phyloP scores from a whole-genome alignment of 2,113 vertebrate genomes.

The Ceyx melanurus region DNA sequence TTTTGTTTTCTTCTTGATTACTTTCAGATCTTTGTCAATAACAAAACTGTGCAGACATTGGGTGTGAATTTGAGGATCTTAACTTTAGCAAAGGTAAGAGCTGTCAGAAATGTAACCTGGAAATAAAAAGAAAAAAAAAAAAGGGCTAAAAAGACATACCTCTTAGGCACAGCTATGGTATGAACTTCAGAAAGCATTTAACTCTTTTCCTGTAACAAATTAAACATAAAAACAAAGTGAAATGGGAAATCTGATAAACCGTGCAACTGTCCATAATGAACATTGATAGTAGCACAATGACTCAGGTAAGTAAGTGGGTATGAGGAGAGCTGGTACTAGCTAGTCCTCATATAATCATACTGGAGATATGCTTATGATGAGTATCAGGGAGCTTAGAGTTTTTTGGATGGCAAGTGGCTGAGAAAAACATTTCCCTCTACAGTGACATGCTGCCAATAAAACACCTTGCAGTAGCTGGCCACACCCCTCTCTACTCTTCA shows the following conservation, averaged over 20 bases:
- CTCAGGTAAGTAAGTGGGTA: neutral
- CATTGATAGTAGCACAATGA: neutral
- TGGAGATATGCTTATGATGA: neutral
- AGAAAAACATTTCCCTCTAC: neutral
- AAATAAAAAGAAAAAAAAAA: neutral
- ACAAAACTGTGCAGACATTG: fast-evolving
- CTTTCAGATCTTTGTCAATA: neutral
- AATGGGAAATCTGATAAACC: neutral
- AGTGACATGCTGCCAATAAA: neutral
- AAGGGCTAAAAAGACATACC: neutral
- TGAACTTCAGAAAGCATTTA: neutral
- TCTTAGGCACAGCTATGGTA: neutral
- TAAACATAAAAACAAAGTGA: neutral
- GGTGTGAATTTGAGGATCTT: neutral
- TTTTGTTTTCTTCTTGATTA: neutral
- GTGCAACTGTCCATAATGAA: neutral
- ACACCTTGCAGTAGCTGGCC: neutral
- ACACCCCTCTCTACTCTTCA: neutral
- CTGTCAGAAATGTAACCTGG: neutral
- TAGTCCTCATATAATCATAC: neutral
- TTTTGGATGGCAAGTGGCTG: neutral
- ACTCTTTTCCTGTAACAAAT: neutral
- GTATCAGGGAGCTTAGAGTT: neutral
- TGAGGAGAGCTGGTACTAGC: neutral
- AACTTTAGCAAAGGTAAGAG: neutral